Evolutionary conservation across 2,113 vertebrate species (phyloP), one percentile per base, ranked within the genome.

Genomic region (Macroglossus sobrinus): DNA sequence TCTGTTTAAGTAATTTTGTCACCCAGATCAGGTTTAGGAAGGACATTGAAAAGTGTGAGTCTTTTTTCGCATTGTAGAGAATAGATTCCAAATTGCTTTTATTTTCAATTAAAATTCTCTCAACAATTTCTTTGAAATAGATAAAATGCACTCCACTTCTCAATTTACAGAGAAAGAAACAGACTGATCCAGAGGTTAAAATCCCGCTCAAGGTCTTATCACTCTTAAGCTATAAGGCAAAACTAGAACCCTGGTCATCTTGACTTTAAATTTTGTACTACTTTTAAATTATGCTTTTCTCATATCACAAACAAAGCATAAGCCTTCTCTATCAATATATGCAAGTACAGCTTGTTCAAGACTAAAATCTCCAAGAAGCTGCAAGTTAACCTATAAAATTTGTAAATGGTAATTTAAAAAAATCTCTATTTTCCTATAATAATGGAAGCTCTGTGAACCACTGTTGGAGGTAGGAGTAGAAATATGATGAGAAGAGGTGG

Each of bases 1-100:
- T 82, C 61, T 82, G 10, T 82, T 93, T 95, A 55, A 89, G 71
- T 79, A 61, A 55, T 66, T 94, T 64, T 80, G 47, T 92, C 69
- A 88, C 78, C 16, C 47, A 57, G 43, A 87, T 35, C 45, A 50
- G 33, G 81, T 75, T 84, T 75, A 94, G 50, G 66, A 88, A 80
- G 45, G 45, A 75, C n/a, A 35, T 24, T 92, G 64, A 35, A 79
- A 87, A 38, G 47, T 71, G 6, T 90, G 2, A 53, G 26, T 81
- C 40, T 75, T 91, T 38, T 26, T 79, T 40, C 89, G 35, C 55
- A 33, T 94, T 18, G 15, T n/a, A 88, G 35, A 93, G 7, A 63
- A 59, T 30, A 81, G 28, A 15, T 82, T 92, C 40, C 24, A 82
- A 85, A 89, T 85, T 89, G 50, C 28, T 89, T 96, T 93, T n/a